These are phyloP conservation scores for Microtus obscurus DNA, from an alignment of 2,797 vertebrate genomes.

Conservation along the genomic window DNA sequence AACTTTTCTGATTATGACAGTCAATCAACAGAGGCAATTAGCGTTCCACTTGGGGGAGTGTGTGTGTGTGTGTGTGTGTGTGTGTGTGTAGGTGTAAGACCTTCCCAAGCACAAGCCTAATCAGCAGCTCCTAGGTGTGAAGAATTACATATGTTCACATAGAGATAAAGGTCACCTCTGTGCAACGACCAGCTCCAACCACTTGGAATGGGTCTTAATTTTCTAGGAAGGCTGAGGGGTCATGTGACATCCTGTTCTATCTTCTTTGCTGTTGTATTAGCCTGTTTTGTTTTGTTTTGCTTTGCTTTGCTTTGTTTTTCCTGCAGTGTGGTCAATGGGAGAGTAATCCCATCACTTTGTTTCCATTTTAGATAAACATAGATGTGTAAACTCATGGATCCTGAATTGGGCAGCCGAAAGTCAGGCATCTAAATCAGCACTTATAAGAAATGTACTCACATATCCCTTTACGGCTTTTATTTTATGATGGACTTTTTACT, in stretches of 20 bases:
- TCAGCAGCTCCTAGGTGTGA: not conserved
- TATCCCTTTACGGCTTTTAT: not conserved
- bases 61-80: not conserved
- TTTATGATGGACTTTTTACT: not conserved
- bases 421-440: not conserved
- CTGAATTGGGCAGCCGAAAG: not conserved
- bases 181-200: not conserved
- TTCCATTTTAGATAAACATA: not conserved
- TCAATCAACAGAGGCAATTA: conserved; percentile 44
- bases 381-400: not conserved
- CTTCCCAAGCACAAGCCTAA: too few relatives aligned
- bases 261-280: not conserved
- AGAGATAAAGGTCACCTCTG: not conserved
- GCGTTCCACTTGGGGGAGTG: not conserved
- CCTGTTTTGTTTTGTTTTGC: not conserved
- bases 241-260: not conserved
- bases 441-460: not conserved
- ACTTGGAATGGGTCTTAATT: not conserved
- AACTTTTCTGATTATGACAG: not conserved
- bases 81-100: not conserved
- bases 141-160: too few relatives aligned
- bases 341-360: not conserved
- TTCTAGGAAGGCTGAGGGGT: not conserved
- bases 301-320: too few relatives aligned
- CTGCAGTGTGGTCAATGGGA: not conserved